Evolutionary conservation across 2,888 invertebrate genomes (phyloP).

Genomic region (Dascillus cervinus): DNA sequence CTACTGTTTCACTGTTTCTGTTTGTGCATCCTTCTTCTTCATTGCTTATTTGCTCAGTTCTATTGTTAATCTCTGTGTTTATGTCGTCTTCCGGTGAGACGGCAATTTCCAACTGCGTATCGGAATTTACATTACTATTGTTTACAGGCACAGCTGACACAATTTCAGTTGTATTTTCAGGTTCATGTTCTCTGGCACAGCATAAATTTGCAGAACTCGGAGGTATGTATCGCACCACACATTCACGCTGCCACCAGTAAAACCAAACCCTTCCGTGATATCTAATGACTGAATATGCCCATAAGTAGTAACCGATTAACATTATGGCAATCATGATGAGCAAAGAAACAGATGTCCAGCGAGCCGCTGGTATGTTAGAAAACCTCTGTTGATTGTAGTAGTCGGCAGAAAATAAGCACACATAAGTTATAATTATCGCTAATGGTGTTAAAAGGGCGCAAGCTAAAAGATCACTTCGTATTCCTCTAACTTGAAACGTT

Average conservation of each 20-base stretch:
- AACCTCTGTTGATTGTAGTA: slow-evolving; percentile 45
- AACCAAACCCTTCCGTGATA: slow-evolving; percentile 47
- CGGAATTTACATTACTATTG: no score
- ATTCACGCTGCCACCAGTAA: slow-evolving; percentile 49
- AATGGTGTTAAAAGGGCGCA: slow-evolving; percentile 51
- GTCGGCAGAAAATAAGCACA: slow-evolving; percentile 46
- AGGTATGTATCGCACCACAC: slow-evolving; percentile 41
- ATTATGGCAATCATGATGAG: slow-evolving; percentile 45
- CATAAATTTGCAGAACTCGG: slow-evolving; percentile 20
- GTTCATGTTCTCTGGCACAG: background rate
- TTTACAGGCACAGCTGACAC: no score
- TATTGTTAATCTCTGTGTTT: no score
- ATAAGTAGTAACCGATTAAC: slow-evolving; percentile 46
- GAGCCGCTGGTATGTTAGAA: slow-evolving; percentile 41
- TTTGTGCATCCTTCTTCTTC: no score
- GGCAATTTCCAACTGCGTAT: no score
- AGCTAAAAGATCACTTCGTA: slow-evolving; percentile 48
- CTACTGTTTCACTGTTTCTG: no score
- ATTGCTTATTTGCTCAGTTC: no score
- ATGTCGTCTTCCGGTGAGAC: no score
- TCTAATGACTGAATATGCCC: slow-evolving; percentile 45
- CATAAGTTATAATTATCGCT: slow-evolving; percentile 46
- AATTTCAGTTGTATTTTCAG: background rate
- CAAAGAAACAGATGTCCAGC: slow-evolving; percentile 44
- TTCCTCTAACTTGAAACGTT: slow-evolving; percentile 30